Evolutionary conservation across 2,888 invertebrate species (phyloP).

Genomic region (Pilophorus perplexus): DNA sequence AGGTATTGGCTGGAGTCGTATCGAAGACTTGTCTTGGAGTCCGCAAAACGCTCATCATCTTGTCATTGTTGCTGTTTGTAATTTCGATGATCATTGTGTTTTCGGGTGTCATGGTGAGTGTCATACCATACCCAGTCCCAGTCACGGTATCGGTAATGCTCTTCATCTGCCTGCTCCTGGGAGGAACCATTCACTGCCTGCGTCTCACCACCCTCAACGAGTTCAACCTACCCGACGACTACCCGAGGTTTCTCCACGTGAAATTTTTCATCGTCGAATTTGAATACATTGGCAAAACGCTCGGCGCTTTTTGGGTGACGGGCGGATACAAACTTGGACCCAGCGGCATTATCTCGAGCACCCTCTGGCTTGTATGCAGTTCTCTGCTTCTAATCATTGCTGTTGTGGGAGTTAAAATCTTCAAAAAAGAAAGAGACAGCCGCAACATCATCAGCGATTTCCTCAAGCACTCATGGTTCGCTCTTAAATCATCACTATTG

Average conservation of each 20-base stretch:
- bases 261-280: constrained; percentile 20
- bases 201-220: constrained; percentile 6
- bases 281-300: constrained; percentile 15
- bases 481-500: not conserved
- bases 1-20: not conserved
- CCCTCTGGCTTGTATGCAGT: not conserved
- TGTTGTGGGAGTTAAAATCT: too few relatives aligned
- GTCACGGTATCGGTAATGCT: not conserved
- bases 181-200: constrained; percentile 10
- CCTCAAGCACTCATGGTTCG: constrained; percentile 9
- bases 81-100: too few relatives aligned
- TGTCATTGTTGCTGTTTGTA: too few relatives aligned
- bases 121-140: too few relatives aligned
- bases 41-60: too few relatives aligned
- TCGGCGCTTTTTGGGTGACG: not conserved
- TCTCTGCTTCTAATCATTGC: too few relatives aligned
- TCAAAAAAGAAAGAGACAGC: constrained; percentile 9
- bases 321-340: not conserved
- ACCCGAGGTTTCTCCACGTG: not conserved
- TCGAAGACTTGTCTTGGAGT: constrained; percentile 9
- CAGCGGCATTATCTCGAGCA: not conserved
- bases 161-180: not conserved
- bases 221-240: constrained; percentile 5
- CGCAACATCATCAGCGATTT: constrained; percentile 6
- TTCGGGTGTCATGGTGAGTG: too few relatives aligned